Base-by-base conservation (phyloP, 2,888 invertebrate genomes). In the Tetragnatha montana region DNA sequence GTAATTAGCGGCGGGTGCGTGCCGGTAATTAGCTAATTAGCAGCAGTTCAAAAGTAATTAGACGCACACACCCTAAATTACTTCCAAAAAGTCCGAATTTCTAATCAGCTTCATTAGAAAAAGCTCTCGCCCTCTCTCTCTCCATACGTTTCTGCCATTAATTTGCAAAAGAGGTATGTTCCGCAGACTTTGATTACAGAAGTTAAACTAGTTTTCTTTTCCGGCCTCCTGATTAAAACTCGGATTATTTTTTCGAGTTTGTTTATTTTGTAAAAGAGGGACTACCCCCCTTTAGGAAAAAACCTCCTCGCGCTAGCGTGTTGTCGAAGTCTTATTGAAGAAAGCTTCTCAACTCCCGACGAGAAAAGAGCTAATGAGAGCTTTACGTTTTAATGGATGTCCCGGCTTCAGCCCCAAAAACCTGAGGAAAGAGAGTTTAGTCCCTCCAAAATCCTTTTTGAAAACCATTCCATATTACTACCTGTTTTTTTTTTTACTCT, bases 61-160 rank as follows among this genome's bases (percentile, higher is more conserved):
- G 90, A 90, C 84, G 90, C 90, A 87, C 90, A 90, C 89, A 90
- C 89, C 89, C 87, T 87, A 90, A 90, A 90, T 90, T 86, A 90
- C 90, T 84, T 84, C 90, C 87, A 90, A 90, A 90, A 90, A 90
- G 90, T 90, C 90, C 90, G 90, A 90, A 90, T 87, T 90, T 90
- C 90, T 90, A 90, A 90, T 90, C 90, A 90, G 90, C 81, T 90
- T 90, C 90, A 90, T 90, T 90, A 90, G 90, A 87, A 90, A 87
- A 90, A 90, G 51, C 76, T 12, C 35, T 17, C 22, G 71, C 49
- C 35, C n/a, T 14, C n/a, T 21, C 19, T 50, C 21, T 22, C 19
- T 60, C 73, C 70, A 81, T 73, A 68, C 60, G 78, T 89, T 85
- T 80, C 89, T 4, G n/a, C 89, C 84, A 85, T 89, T 84, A 85